Base-by-base conservation (phyloP, 2,113 vertebrate genomes). In the Nothoprocta pentlandii region DNA sequence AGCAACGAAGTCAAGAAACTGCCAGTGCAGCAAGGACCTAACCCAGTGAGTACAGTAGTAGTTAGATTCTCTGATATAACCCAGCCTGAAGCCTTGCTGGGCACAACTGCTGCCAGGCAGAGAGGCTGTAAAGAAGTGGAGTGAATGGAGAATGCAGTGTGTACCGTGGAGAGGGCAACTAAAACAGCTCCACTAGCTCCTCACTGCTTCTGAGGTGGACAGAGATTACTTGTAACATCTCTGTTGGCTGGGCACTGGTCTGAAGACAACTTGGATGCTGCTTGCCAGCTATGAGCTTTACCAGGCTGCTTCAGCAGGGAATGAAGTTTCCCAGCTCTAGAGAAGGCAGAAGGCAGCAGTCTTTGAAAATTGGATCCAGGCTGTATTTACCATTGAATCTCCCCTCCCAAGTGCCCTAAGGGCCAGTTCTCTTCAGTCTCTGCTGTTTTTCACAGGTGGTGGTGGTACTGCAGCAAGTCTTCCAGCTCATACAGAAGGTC, bases 381-480 rank as follows among this genome's bases (percentile, higher is more conserved):
- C 64, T n/a, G 2, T 80, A 39, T 51, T 85, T 70, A 85, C 47
- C 42, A 12, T 81, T 36, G 12, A 82, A 19, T 69, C 28, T 85
- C 3, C 10, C 8, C 4, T 74, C n/a, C 12, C 34, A 3, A 1
- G 34, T 91, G 84, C 42, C 0, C 0, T 44, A 10, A 30, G 1
- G 23, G 3, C 22, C 28, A 41, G 6, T 84, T 89, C 58, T 86
- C 51, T 75, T 94, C 58, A 62, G 20, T 76, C 51, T 80, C 19
- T 94, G 36, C 95, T 0, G 1, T 97, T 92, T 95, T 91, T 91
- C 85, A 42, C 96, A 99, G 99, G 99, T 99, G 90, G 99, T 99
- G 92, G 98, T 99, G 92, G 99, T 99, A 92, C 97, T 99, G 87
- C 99, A 99, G 96, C 99, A 99, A 93, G 99, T 99, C 91, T 99